Conservation (phyloP, 2,113 vertebrate genomes). For the Ciconia maguari region DNA sequence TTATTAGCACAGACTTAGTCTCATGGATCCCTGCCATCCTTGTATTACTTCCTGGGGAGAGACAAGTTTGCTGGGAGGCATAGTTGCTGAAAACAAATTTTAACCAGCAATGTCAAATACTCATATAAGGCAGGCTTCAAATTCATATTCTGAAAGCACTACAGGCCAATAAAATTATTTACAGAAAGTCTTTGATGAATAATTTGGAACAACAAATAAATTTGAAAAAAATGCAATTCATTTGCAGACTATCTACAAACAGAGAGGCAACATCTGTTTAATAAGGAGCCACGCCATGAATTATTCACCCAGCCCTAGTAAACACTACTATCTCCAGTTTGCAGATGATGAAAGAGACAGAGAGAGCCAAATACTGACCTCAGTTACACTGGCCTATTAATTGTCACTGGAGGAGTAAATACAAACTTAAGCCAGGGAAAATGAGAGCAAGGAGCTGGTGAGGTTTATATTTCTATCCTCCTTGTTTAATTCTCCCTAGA, state of each 20-base stretch:
- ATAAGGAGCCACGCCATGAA: not conserved
- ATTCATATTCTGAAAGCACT: not conserved
- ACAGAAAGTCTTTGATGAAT: constrained; percentile 9
- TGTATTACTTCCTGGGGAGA: not conserved
- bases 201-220: constrained; percentile 38
- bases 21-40: not conserved
- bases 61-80: not conserved
- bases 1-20: not conserved
- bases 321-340: not conserved
- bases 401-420: not conserved
- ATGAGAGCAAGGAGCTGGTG: not conserved
- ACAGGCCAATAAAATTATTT: not conserved
- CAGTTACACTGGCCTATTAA: not conserved
- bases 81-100: not conserved
- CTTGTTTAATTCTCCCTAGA: not conserved
- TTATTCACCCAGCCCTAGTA: constrained; percentile 24
- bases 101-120: not conserved
- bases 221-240: not conserved
- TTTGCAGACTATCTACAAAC: constrained; percentile 10
- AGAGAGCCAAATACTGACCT: not conserved
- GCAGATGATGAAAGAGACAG: not conserved
- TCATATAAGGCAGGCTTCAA: not conserved
- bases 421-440: not conserved
- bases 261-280: constrained; percentile 15
- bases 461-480: not conserved